Conservation (phyloP, 2,797 vertebrate species). For the Geotria australis region DNA sequence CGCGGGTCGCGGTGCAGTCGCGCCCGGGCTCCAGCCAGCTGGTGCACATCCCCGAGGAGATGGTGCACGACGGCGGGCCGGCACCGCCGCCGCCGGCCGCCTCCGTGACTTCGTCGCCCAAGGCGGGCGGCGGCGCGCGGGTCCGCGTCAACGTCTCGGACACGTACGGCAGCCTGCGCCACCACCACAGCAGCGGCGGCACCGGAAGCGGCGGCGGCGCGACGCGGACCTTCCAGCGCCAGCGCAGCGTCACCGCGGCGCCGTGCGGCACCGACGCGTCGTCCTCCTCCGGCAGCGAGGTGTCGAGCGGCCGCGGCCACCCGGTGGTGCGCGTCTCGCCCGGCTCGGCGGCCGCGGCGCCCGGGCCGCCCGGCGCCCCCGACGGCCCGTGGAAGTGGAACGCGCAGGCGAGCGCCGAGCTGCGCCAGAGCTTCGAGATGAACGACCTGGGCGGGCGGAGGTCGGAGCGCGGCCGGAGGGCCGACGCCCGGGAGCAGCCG, state of each 20-base stretch:
- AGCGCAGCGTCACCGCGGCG: not conserved
- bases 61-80: conserved; percentile 19
- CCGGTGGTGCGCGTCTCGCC: too few relatives aligned
- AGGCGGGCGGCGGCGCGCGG: not conserved
- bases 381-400: too few relatives aligned
- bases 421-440: too few relatives aligned
- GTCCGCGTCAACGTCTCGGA: not conserved
- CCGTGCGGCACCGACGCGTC: not conserved
- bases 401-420: too few relatives aligned
- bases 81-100: not conserved
- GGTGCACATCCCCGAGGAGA: conserved; percentile 89
- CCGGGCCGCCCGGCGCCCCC: not conserved
- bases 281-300: not conserved
- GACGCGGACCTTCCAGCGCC: not conserved
- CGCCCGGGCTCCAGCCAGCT: conserved; percentile 78
- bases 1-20: conserved; percentile 52
- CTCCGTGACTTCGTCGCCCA: too few relatives aligned
- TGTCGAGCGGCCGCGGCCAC: not conserved
- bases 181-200: too few relatives aligned
- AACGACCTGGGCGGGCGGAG: too few relatives aligned
- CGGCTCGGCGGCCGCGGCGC: not conserved
- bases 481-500: too few relatives aligned
- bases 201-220: not conserved
- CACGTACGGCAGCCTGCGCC: not conserved
- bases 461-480: too few relatives aligned